phyloP scores from a whole-genome alignment of 2,113 vertebrate genomes.

The Rana temporaria region DNA sequence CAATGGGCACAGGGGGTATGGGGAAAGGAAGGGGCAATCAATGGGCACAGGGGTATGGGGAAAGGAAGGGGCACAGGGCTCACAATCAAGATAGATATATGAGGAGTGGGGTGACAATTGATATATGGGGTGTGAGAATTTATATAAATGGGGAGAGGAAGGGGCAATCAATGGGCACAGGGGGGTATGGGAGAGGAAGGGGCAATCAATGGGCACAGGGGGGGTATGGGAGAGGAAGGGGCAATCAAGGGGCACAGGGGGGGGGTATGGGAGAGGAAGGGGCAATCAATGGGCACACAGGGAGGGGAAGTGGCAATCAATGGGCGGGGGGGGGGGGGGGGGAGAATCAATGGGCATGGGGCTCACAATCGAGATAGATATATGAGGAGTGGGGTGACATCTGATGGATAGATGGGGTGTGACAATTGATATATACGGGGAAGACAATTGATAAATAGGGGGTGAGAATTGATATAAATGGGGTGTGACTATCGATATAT shows the following conservation, averaged over 20 bases:
- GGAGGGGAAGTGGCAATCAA: too few species aligned
- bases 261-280: too few species aligned
- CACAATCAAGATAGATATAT: too few species aligned
- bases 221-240: too few species aligned
- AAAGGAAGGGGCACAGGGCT: not conserved
- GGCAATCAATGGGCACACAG: too few species aligned
- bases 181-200: too few species aligned
- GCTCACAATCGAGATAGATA: too few species aligned
- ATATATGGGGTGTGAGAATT: too few species aligned
- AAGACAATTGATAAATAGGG: too few species aligned
- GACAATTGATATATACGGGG: not conserved
- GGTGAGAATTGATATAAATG: not conserved
- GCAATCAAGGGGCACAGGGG: too few species aligned
- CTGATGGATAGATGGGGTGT: not conserved
- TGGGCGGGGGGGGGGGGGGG: not conserved
- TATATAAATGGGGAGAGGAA: not conserved
- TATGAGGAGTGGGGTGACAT: not conserved
- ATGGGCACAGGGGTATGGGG: not conserved
- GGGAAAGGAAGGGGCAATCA: not conserved
- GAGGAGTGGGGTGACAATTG: not conserved
- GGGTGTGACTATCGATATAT: not conserved
- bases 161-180: too few species aligned
- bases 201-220: too few species aligned
- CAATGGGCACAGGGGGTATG: not conserved
- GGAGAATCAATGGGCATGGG: not conserved